A percentile compares a stretch with the other conserved stretches of the same genome.
Conservation (phyloP, 2,113 vertebrate genomes). For the Todiramphus chloris region DNA sequence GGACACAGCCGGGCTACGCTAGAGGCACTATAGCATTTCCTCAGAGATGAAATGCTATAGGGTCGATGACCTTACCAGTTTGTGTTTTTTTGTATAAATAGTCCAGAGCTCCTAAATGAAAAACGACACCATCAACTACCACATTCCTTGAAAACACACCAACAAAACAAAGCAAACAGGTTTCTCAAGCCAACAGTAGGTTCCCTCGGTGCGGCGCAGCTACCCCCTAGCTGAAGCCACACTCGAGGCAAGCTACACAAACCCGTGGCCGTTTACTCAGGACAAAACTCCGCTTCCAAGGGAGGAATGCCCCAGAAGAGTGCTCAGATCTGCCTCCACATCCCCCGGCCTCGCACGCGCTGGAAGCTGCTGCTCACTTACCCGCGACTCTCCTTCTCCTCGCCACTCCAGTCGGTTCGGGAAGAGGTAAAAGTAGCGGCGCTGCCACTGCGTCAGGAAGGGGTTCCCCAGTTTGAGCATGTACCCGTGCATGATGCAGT, state of each 20-base stretch:
- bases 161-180: neutral
- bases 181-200: neutral
- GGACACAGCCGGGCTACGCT: slow-evolving; percentile 16
- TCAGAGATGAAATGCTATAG: slow-evolving; percentile 19
- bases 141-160: neutral
- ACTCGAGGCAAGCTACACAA: neutral
- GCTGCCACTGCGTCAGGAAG: slow-evolving; percentile 97
- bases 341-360: neutral
- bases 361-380: slow-evolving; percentile 65
- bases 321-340: neutral
- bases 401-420: slow-evolving; percentile 97
- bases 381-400: slow-evolving; percentile 94
- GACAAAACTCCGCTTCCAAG: neutral
- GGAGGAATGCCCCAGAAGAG: neutral
- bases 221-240: neutral
- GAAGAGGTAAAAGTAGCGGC: slow-evolving; percentile 98
- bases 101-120: slow-evolving; percentile 81
- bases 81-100: slow-evolving; percentile 77
- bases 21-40: slow-evolving; percentile 37
- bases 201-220: neutral
- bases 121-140: slow-evolving; percentile 49
- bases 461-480: slow-evolving; percentile 97
- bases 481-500: slow-evolving; percentile 96
- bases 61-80: slow-evolving; percentile 76
- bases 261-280: neutral